A percentile compares a stretch with the other conserved stretches of the same genome.
phyloP scores from a whole-genome alignment of 2,113 vertebrate genomes.

The Nycticryphes semicollaris region DNA sequence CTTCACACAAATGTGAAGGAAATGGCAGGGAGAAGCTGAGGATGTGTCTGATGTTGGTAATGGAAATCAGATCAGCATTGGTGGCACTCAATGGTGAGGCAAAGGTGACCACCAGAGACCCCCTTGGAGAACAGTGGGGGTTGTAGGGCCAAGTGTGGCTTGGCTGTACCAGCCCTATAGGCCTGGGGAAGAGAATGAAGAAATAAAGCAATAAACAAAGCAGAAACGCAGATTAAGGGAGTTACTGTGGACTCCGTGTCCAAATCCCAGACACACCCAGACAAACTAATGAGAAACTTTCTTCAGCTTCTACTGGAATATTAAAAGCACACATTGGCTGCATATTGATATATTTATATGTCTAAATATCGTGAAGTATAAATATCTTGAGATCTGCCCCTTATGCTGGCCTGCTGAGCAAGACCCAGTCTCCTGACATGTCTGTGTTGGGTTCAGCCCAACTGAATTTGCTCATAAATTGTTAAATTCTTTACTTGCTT shows the following conservation, averaged over 20 bases:
- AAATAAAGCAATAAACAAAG: not conserved
- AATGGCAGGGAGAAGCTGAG: not conserved
- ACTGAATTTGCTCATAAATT: not conserved
- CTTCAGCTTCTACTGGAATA: not conserved
- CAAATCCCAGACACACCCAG: not conserved
- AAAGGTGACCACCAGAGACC: not conserved
- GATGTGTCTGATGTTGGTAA: not conserved
- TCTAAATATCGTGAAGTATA: not conserved
- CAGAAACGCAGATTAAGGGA: not conserved
- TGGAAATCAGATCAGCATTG: not conserved
- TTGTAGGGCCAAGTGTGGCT: not conserved
- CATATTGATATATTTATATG: not conserved
- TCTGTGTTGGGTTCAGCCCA: not conserved
- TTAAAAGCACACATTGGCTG: not conserved
- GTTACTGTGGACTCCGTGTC: no score
- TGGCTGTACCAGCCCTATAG: not conserved
- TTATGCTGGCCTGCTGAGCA: not conserved
- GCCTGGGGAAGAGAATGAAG: not conserved
- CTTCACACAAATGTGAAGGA: not conserved
- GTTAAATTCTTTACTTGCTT: not conserved
- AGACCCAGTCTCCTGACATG: not conserved
- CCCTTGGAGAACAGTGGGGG: not conserved
- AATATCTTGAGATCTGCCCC: not conserved
- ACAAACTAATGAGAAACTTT: not conserved
- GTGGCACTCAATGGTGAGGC: rapidly evolving